Evolutionary conservation across 2,888 invertebrate genomes (phyloP), one percentile per base, ranked within the genome.

Genomic region (Macaria liturata): DNA sequence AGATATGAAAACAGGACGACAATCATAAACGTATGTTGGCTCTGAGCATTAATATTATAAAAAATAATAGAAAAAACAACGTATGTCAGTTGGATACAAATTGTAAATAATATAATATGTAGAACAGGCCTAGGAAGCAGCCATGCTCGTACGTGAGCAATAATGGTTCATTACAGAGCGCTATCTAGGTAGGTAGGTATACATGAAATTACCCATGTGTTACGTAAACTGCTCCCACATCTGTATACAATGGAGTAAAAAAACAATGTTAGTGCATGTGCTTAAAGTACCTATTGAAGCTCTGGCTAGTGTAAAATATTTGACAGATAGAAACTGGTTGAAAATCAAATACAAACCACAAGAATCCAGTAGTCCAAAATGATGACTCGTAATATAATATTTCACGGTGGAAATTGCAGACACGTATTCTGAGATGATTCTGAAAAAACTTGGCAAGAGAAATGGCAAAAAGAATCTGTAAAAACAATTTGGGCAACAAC

Each of bases 151-250:
- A 64, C 61, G 54, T 64, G 59, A 51, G 43, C 64, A 70, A 74
- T 70, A 72, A 71, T 72, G 57, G 67, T 70, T 70, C 61, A 70
- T 69, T 74, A 72, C 67, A 63, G 64, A 62, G 58, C 61, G 57
- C 59, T 71, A 65, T 59, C 45, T 59, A 59, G 53, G 20, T 20
- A 59, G 53, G 20, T 20, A 20, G 20, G 57, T 70, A 67, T 68
- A 66, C 65, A 66, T 68, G 61, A 81, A 80, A 76, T 76, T 72
- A 73, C 69, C 69, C 68, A 67, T 72, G 66, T 62, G 65, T 81
- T 79, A 74, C 75, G 73, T 79, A 78, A 83, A 67, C 70, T 56
- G 59, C 61, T 66, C 59, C 58, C 61, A 67, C 64, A 62, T 65
- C 44, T 61, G 50, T 60, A 67, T 66, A 65, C 62, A 64, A 49